phyloP scores from a whole-genome alignment of 2,888 invertebrate species.

The Drosophila conformis region DNA sequence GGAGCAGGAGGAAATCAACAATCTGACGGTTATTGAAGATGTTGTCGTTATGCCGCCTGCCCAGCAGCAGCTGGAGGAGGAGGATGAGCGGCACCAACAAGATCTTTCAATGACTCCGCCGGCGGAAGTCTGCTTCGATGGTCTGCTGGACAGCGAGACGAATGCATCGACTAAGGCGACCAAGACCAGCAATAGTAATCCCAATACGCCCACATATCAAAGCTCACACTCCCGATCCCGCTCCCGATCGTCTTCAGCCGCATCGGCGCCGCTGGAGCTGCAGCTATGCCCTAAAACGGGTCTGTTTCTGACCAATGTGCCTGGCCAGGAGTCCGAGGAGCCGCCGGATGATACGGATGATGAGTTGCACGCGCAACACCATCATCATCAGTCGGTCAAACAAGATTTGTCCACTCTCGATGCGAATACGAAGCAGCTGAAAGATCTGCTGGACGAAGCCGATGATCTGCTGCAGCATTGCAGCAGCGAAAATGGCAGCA shows the following conservation, averaged over 20 bases:
- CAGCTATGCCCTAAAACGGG: constrained; percentile 83
- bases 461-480: constrained; percentile 83
- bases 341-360: constrained; percentile 4
- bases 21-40: constrained; percentile 54
- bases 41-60: constrained; percentile 61
- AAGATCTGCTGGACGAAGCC: constrained; percentile 83
- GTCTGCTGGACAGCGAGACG: constrained; percentile 68
- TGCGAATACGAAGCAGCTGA: constrained; percentile 83
- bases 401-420: constrained; percentile 65
- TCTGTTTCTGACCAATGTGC: constrained; percentile 74
- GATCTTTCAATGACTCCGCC: neutral
- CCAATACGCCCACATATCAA: constrained; percentile 72
- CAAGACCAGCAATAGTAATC: constrained; percentile 55
- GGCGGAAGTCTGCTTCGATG: constrained; percentile 56
- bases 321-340: constrained; percentile 4
- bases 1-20: constrained; percentile 21
- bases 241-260: neutral
- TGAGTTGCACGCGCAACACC: constrained; percentile 13
- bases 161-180: constrained; percentile 68
- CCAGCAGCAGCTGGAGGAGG: constrained; percentile 20
- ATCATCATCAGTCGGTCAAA: constrained; percentile 1
- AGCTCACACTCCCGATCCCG: constrained; percentile 35
- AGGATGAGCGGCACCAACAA: constrained; percentile 6
- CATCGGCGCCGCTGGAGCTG: constrained; percentile 63
- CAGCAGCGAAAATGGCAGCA: constrained; percentile 84